phyloP scores from a whole-genome alignment of 2,113 vertebrate genomes.

The Phyllostomus discolor region DNA sequence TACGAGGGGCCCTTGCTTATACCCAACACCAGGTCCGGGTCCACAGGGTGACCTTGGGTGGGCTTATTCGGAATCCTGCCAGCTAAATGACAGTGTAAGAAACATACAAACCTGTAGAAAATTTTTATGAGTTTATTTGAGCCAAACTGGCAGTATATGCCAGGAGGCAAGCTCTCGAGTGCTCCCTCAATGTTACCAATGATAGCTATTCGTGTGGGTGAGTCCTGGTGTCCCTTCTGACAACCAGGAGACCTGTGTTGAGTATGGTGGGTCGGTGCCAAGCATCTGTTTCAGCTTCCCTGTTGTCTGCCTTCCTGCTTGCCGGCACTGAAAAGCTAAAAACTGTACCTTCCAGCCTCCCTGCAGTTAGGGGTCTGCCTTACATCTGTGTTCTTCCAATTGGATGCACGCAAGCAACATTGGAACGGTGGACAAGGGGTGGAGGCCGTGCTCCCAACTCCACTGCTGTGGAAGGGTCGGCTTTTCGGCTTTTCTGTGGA shows the following conservation, averaged over 20 bases:
- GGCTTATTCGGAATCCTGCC: neutral
- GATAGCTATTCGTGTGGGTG: neutral
- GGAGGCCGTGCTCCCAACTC: neutral
- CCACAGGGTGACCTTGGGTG: neutral
- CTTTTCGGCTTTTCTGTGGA: neutral
- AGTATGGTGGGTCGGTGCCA: neutral
- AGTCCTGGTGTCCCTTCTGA: neutral
- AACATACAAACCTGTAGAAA: neutral
- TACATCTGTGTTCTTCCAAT: neutral
- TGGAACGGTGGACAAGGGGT: rapidly evolving
- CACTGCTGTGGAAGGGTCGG: neutral
- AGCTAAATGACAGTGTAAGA: neutral
- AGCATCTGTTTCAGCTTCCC: neutral
- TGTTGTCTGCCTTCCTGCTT: no score
- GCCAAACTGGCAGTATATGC: no score
- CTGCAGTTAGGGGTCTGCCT: no score
- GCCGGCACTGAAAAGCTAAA: neutral
- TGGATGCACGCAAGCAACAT: neutral
- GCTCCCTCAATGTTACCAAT: neutral
- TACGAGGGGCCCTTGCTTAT: neutral
- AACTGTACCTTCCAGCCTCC: neutral
- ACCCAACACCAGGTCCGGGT: neutral
- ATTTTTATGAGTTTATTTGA: neutral
- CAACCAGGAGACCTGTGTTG: neutral
- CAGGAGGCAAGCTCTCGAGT: no score